These are phyloP conservation scores for Merodon equestris DNA, from an alignment of 2,888 invertebrate species.

Conservation along the genomic window DNA sequence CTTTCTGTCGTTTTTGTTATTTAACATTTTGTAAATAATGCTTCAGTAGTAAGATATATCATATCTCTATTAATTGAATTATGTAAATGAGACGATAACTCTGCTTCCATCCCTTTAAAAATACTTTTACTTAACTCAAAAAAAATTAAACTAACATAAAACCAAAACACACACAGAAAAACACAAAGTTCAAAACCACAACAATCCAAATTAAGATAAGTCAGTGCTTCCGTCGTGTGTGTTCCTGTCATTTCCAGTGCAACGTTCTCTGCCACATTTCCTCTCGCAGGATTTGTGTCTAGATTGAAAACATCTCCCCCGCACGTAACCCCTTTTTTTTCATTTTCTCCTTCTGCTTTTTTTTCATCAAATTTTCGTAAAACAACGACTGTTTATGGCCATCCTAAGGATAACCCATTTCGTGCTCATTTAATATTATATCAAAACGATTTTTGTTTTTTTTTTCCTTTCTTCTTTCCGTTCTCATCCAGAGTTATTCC, in stretches of 20 bases:
- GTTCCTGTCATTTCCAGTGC: conserved; percentile 11
- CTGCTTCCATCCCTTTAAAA: too few relatives aligned
- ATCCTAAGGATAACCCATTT: conserved; percentile 39
- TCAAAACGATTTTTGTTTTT: conserved; percentile 10
- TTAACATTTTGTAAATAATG: too few relatives aligned
- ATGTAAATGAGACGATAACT: too few relatives aligned
- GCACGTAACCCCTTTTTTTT: conserved; percentile 45
- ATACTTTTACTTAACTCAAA: not conserved
- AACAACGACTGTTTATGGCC: conserved; percentile 36
- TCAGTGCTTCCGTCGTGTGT: conserved; percentile 2
- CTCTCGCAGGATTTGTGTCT: conserved; percentile 28
- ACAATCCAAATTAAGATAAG: too few relatives aligned
- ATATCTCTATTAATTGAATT: too few relatives aligned
- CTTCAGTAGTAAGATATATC: too few relatives aligned
- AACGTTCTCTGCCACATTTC: conserved; percentile 18
- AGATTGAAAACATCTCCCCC: conserved; percentile 34
- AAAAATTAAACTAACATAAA: too few relatives aligned
- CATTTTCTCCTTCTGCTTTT: conserved; percentile 11
- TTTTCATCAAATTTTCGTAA: not conserved
- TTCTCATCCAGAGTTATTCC: not conserved
- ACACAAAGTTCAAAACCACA: too few relatives aligned
- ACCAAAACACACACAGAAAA: too few relatives aligned
- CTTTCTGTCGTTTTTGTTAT: too few relatives aligned
- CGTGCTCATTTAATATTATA: not conserved
- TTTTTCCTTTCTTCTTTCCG: conserved; percentile 24